Evolutionary conservation across 1,140 invertebrate genomes (phyloP), one percentile per base, ranked within the genome.

Genomic region (Lineus longissimus): DNA sequence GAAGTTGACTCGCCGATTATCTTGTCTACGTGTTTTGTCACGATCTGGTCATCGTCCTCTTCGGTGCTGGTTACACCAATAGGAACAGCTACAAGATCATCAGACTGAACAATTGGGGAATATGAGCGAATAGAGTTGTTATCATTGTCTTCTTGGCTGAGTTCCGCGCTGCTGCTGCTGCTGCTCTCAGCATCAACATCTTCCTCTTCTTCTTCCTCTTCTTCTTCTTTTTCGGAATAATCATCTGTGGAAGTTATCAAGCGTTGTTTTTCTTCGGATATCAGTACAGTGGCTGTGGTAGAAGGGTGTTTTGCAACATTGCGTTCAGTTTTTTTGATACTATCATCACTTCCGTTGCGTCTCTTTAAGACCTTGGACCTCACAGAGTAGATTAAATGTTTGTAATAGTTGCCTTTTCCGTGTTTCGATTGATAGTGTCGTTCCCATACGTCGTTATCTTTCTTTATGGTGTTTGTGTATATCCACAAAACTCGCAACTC

Each of bases 311-410:
- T 43, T 11, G 40, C 40, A 19, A 43, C 40, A 43, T 11, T 19
- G 11, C 40, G 40, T 43, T 43, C 40, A 43, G 40, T 43, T 13
- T 11, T 43, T 13, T 11, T 13, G 40, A 13, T 19, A 11, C 11
- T 13, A 19, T 43, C 40, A 43, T 43, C 40, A 13, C 11, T 19
- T 11, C 40, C 40, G 11, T 19, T 19, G 4, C 47, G 6, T 51
- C n/a, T 19, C 47, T 4, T n/a, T n/a, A 19, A 6, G 6, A 51
- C 47, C n/a, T 27, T 51, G n/a, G 6, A 6, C n/a, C 25, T 51
- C 47, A 51, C 47, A 6, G 47, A 51, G n/a, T 51, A n/a, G 6
- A 51, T n/a, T n/a, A 51, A 7, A n/a, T 51, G 47, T 51, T 51
- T 51, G 47, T 51, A 27, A n/a, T 51, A 51, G 9, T 19, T 23